A percentile compares a stretch with the other conserved stretches of the same genome.
phyloP scores from a whole-genome alignment of 2,888 invertebrate species.

The Trimorus sp. region DNA sequence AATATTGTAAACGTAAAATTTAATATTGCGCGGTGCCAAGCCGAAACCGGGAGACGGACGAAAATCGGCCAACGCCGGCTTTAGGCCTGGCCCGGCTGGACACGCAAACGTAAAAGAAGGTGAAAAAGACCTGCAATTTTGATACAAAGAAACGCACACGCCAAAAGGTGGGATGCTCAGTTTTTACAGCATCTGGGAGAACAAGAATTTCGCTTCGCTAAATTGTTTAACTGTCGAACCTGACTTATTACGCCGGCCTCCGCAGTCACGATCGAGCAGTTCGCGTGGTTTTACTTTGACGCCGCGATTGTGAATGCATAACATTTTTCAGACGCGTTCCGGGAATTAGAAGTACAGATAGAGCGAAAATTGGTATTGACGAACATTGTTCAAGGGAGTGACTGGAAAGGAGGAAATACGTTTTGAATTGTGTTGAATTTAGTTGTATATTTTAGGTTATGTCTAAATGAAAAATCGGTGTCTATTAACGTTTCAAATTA shows the following conservation, averaged over 20 bases:
- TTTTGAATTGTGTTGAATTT: no score
- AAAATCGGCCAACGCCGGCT: slow-evolving; percentile 2
- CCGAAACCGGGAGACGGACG: slow-evolving; percentile 1
- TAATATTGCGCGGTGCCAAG: background rate
- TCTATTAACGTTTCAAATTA: no score
- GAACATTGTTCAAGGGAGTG: no score
- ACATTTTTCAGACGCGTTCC: no score
- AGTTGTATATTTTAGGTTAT: no score
- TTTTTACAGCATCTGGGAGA: slow-evolving; percentile 6
- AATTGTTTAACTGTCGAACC: slow-evolving; percentile 8
- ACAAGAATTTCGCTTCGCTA: background rate
- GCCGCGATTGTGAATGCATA: background rate
- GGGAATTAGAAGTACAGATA: background rate
- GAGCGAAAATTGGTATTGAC: no score
- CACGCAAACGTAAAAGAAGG: slow-evolving; percentile 15
- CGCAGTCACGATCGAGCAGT: background rate
- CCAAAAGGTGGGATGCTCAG: background rate
- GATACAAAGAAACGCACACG: slow-evolving; percentile 11
- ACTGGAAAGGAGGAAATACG: no score
- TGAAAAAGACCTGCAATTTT: slow-evolving; percentile 21
- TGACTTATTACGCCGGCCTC: slow-evolving; percentile 9
- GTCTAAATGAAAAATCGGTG: no score
- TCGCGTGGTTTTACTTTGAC: background rate
- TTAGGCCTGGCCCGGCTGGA: background rate
- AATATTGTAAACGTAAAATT: slow-evolving; percentile 3